These are phyloP conservation scores for Yoshiicerus persimilis DNA, from an alignment of 1,140 invertebrate species.

Conservation along the genomic window DNA sequence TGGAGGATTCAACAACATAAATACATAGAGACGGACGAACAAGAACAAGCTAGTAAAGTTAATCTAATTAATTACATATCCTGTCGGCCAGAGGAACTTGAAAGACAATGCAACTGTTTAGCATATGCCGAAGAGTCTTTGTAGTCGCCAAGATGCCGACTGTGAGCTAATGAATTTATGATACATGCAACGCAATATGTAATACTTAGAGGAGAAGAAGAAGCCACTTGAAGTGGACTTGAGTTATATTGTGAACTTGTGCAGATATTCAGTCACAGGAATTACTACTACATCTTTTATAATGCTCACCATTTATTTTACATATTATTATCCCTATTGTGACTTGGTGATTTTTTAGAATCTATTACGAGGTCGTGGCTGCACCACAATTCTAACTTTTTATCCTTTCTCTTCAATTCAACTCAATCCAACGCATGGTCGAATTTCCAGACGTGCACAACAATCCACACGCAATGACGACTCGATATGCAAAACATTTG, in stretches of 20 bases:
- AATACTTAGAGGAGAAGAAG: neutral
- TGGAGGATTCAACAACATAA: neutral
- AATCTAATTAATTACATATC: slow-evolving; percentile 19
- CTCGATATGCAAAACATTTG: neutral
- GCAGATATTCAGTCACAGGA: neutral
- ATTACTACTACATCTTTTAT: neutral
- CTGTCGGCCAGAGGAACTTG: neutral
- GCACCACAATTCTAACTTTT: neutral
- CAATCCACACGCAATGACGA: neutral
- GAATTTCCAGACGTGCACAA: neutral
- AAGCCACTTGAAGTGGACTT: neutral
- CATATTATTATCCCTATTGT: neutral
- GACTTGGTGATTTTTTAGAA: neutral
- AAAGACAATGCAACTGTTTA: slow-evolving; percentile 19
- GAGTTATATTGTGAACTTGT: neutral
- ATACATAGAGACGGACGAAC: neutral
- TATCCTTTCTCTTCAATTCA: neutral
- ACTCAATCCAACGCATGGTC: neutral
- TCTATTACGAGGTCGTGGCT: neutral
- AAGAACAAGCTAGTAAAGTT: slow-evolving; percentile 14
- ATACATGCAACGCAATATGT: neutral
- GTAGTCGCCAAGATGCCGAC: slow-evolving; percentile 8
- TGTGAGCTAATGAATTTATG: slow-evolving; percentile 20
- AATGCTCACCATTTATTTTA: neutral
- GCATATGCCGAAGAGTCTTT: slow-evolving; percentile 8